phyloP scores from a whole-genome alignment of 2,797 vertebrate genomes.

The Peromyscus aztecus region DNA sequence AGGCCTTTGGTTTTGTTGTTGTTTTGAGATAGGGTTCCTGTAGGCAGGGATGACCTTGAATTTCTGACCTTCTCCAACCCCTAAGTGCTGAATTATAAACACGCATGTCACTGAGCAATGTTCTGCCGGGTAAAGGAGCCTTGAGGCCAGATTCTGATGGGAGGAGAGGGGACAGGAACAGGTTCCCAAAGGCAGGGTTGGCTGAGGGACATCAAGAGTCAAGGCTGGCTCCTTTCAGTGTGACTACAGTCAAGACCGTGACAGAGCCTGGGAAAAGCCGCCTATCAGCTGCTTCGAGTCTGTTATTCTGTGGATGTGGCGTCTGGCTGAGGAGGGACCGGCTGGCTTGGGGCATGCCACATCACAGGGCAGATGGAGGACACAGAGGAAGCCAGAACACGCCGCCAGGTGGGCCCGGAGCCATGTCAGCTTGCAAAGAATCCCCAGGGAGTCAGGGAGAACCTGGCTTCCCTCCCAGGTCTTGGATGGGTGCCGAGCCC shows the following conservation, averaged over 20 bases:
- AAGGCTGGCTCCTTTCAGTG: not conserved
- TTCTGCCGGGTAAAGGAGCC: not conserved
- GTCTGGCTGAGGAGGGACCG: not conserved
- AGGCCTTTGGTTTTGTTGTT: not conserved
- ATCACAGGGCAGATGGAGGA: slow-evolving; percentile 54
- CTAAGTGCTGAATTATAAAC: not conserved
- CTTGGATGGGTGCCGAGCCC: slow-evolving; percentile 17
- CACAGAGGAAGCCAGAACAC: not conserved
- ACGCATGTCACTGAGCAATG: not conserved
- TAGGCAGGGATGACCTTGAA: not conserved
- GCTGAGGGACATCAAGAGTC: not conserved
- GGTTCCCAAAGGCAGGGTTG: not conserved
- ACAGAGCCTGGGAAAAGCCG: not conserved
- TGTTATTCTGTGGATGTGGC: not conserved
- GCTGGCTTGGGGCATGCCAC: not conserved
- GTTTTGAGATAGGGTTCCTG: not conserved
- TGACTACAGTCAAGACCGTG: not conserved
- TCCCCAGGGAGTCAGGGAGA: not conserved
- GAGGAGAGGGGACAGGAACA: too few relatives aligned
- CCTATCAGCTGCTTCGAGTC: not conserved
- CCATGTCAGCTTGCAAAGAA: not conserved
- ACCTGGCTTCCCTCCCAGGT: slow-evolving; percentile 42
- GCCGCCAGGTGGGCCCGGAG: slow-evolving; percentile 60
- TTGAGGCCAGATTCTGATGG: not conserved
- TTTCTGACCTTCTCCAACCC: not conserved